Conservation (phyloP, 2,113 vertebrate genomes). For the Cyprinodon variegatus region DNA sequence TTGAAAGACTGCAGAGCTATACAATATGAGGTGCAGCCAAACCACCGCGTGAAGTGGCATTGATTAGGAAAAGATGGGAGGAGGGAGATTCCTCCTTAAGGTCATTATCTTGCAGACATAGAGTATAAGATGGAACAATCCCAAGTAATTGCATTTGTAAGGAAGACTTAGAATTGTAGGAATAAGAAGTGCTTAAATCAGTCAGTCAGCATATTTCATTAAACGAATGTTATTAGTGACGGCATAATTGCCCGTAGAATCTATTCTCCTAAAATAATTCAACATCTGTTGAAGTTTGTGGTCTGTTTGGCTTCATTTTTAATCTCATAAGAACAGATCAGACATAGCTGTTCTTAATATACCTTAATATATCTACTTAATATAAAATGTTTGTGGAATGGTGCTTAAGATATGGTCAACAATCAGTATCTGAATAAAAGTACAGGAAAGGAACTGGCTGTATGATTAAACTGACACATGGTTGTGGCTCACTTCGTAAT, state of each 20-base stretch:
- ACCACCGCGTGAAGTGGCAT: constrained; percentile 58
- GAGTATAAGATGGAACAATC: constrained; percentile 61
- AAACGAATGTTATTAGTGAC: constrained; percentile 44
- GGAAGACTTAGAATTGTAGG: constrained; percentile 57
- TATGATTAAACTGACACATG: neutral
- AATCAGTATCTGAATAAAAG: neutral
- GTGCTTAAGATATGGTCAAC: neutral
- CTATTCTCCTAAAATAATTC: constrained; percentile 8
- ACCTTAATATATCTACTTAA: no score
- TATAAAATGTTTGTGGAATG: no score
- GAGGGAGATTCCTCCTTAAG: constrained; percentile 58
- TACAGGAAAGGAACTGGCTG: neutral
- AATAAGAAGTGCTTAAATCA: constrained; percentile 31
- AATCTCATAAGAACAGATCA: neutral
- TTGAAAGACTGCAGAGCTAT: constrained; percentile 55
- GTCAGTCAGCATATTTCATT: constrained; percentile 52
- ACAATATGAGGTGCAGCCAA: constrained; percentile 68
- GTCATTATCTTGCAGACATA: constrained; percentile 65
- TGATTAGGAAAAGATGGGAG: constrained; percentile 61
- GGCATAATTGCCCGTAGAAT: constrained; percentile 47
- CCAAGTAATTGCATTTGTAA: constrained; percentile 71
- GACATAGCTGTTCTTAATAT: neutral
- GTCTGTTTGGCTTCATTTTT: neutral
- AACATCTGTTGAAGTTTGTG: neutral
- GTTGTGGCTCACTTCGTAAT: neutral